Conservation (phyloP, 1,140 invertebrate species). For the Copidosoma floridanum region DNA sequence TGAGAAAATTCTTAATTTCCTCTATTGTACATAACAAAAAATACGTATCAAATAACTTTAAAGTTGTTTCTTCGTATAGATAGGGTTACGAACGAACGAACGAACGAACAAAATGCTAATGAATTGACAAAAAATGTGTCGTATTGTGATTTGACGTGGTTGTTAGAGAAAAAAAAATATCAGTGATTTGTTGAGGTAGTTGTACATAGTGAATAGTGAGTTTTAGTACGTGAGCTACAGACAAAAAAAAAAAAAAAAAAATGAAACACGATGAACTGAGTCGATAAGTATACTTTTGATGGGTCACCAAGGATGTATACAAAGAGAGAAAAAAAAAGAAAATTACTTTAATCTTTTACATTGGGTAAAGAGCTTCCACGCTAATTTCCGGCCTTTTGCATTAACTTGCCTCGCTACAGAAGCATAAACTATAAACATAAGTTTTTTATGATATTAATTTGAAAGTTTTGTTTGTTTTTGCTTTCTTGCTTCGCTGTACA, state of each 20-base stretch:
- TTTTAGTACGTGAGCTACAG: constrained; percentile 19
- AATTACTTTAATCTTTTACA: constrained; percentile 1
- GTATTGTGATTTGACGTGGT: constrained; percentile 3
- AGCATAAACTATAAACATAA: constrained; percentile 11
- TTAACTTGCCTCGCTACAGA: neutral
- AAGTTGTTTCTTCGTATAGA: too few relatives aligned
- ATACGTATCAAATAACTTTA: too few relatives aligned
- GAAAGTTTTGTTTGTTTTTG: neutral
- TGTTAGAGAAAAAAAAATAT: constrained; percentile 10
- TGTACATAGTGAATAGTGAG: constrained; percentile 24
- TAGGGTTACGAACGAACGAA: too few relatives aligned
- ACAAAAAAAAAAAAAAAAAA: neutral
- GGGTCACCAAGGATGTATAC: neutral
- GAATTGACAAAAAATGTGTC: too few relatives aligned
- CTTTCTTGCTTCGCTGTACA: constrained; percentile 15
- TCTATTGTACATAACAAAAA: too few relatives aligned
- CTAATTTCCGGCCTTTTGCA: constrained; percentile 17
- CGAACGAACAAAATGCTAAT: too few relatives aligned
- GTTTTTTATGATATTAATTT: too few relatives aligned
- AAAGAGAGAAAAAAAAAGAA: neutral
- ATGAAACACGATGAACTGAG: constrained; percentile 2
- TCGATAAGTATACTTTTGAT: constrained; percentile 20
- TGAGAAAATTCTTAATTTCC: too few relatives aligned
- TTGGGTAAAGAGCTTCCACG: constrained; percentile 26
- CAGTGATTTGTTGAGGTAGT: constrained; percentile 9